Base-by-base conservation (phyloP, 92 coral and sea anemone genomes). In the Palythoa caribaeorum region DNA sequence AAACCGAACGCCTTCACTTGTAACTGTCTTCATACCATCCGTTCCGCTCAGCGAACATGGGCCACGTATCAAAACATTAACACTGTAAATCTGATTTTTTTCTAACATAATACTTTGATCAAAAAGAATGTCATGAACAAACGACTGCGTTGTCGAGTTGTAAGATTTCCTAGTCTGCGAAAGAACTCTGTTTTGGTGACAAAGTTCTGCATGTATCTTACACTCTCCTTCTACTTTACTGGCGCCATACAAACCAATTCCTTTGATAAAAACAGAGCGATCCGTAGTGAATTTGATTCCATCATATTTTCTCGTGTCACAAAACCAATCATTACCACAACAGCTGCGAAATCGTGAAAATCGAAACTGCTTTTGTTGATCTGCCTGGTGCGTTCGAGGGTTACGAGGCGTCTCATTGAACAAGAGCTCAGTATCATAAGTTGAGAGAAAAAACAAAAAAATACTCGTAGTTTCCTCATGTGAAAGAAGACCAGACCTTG, bases 251-350 rank as follows among this genome's bases (percentile, higher is more conserved):
- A 93, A 87, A 6, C 95, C 98, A 2, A 94, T 87, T 9, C 98
- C 98, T 87, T 92, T 94, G 52, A 94, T 88, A 70, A 60, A 80
- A 1, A 94, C 79, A 2, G 94, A 80, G 28, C 88, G 90, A 78
- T 94, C 96, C 3, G 93, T 90, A 84, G 90, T 89, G 80, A 94
- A 94, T 79, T 94, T 89, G 12, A 94, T 71, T 6, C 94, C 98
- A 88, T 94, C 98, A 72, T 78, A 88, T 87, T 94, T 94, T 79
- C 93, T 91, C 48, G 98, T 94, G 83, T 94, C 98, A 70, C 98
- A 94, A 73, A 94, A 94, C 98, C 98, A 94, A 81, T 94, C 98
- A 66, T 91, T 93, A 16, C 98, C 98, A 68, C 98, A 94, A 59
- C 98, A 94, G 89, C 94, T 94, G 75, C 92, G 94, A 71, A 94